These are phyloP conservation scores for Cololabis saira DNA, from an alignment of 2,113 vertebrate species.

Conservation along the genomic window DNA sequence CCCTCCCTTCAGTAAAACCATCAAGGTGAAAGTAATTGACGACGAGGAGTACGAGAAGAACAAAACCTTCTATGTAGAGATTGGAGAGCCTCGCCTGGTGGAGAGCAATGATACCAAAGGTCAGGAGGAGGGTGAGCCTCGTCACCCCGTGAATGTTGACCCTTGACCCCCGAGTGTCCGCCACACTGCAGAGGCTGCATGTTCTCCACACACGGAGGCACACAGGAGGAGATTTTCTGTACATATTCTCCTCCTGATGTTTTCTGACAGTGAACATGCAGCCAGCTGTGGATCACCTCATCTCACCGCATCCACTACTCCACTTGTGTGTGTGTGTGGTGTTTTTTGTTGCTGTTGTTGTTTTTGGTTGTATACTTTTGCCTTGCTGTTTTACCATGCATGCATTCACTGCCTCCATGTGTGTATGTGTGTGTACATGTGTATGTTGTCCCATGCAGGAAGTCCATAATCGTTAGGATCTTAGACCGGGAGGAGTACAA, in stretches of 20 bases:
- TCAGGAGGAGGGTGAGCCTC: slow-evolving; percentile 80
- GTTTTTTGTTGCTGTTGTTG: no score
- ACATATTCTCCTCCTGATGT: slow-evolving; percentile 14
- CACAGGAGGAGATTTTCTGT: slow-evolving; percentile 27
- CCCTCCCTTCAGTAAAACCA: slow-evolving; percentile 90
- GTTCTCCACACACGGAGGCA: slow-evolving; percentile 38
- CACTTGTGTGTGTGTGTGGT: slow-evolving; percentile 18
- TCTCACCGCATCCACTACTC: slow-evolving; percentile 77
- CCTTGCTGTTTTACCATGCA: slow-evolving; percentile 73
- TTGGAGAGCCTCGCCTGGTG: slow-evolving; percentile 95
- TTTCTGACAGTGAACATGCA: slow-evolving; percentile 68
- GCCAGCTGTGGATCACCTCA: slow-evolving; percentile 77
- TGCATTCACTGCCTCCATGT: slow-evolving; percentile 81
- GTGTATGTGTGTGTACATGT: slow-evolving; percentile 79
- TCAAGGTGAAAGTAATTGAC: slow-evolving; percentile 99
- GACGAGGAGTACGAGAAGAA: slow-evolving; percentile 99
- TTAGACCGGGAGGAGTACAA: slow-evolving; percentile 99
- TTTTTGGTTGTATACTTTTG: slow-evolving; percentile 48
- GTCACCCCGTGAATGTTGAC: slow-evolving; percentile 26
- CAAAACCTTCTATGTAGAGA: slow-evolving; percentile 99
- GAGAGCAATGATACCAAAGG: slow-evolving; percentile 98
- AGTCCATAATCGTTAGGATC: slow-evolving; percentile 96
- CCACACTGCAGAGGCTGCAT: slow-evolving; percentile 41
- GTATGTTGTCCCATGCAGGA: slow-evolving; percentile 93
- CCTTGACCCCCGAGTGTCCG: slow-evolving; percentile 17